Evolutionary conservation across 1,140 invertebrate species (phyloP).

Genomic region (Drosophila truncata): DNA sequence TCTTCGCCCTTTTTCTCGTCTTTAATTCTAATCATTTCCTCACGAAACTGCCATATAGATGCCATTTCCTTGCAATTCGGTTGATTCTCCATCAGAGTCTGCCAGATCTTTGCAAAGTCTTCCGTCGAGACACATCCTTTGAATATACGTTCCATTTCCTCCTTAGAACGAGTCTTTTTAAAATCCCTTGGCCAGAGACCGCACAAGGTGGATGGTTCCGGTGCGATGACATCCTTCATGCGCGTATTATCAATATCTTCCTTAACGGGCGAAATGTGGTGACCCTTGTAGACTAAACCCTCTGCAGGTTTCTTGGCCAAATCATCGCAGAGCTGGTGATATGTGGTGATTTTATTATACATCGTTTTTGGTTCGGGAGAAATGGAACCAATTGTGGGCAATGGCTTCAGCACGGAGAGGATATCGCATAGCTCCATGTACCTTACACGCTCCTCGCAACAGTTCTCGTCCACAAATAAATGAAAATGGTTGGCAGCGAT

Average conservation of each 20-base stretch:
- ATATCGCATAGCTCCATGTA: constrained; percentile 62
- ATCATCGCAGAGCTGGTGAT: constrained; percentile 64
- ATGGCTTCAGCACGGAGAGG: constrained; percentile 47
- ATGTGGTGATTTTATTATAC: constrained; percentile 63
- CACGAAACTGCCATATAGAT: constrained; percentile 56
- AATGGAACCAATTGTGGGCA: constrained; percentile 47
- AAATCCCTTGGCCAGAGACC: constrained; percentile 64
- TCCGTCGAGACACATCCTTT: constrained; percentile 30
- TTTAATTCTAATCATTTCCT: constrained; percentile 18
- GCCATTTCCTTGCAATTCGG: constrained; percentile 23
- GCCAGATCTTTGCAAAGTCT: constrained; percentile 58
- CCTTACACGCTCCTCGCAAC: constrained; percentile 51
- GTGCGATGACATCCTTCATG: constrained; percentile 55
- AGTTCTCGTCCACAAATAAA: constrained; percentile 53
- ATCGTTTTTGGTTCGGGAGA: constrained; percentile 33
- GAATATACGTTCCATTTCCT: constrained; percentile 63
- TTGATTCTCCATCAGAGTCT: constrained; percentile 17
- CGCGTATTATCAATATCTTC: constrained; percentile 39
- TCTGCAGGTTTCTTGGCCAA: constrained; percentile 41
- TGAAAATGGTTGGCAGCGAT: constrained; percentile 30
- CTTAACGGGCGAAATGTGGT: not conserved
- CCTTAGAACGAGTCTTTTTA: constrained; percentile 38
- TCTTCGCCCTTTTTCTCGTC: not conserved
- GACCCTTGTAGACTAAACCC: not conserved
- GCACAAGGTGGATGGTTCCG: constrained; percentile 29